These are phyloP conservation scores for Papilio protenor DNA, from an alignment of 2,888 invertebrate genomes.

Conservation along the genomic window DNA sequence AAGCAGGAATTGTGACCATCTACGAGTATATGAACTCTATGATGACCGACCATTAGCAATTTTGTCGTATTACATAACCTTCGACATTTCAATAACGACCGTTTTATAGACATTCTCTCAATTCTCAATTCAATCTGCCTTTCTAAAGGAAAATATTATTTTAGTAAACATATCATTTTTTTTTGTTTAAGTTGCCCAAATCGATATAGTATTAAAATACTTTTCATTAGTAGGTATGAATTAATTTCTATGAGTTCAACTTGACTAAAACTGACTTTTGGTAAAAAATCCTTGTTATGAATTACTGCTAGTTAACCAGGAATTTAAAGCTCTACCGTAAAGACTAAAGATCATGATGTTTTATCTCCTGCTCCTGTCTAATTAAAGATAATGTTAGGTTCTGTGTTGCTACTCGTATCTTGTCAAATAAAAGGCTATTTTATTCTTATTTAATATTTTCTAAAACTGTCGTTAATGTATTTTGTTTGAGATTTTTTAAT, in stretches of 20 bases:
- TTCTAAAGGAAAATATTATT: conserved; percentile 29
- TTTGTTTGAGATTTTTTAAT: neutral
- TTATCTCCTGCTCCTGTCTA: too few relatives aligned
- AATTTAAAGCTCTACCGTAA: too few relatives aligned
- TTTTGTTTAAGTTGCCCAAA: neutral
- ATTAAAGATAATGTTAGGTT: too few relatives aligned
- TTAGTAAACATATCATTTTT: neutral
- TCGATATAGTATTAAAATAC: neutral
- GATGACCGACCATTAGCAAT: conserved; percentile 23
- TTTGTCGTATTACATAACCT: conserved; percentile 24
- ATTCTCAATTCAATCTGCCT: conserved; percentile 27
- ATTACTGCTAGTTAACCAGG: too few relatives aligned
- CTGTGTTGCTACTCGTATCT: too few relatives aligned
- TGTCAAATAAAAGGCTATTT: too few relatives aligned
- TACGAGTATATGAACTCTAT: conserved; percentile 2
- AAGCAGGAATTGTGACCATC: conserved; percentile 6
- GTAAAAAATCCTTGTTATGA: too few relatives aligned
- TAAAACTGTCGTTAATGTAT: neutral
- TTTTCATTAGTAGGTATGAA: neutral
- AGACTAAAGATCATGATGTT: too few relatives aligned
- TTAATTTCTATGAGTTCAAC: neutral
- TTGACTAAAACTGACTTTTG: too few relatives aligned
- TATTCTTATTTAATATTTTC: too few relatives aligned
- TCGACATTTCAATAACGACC: conserved; percentile 36
- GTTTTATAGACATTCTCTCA: conserved; percentile 34